Evolutionary conservation across 2,888 invertebrate species (phyloP), one percentile per base, ranked within the genome.

Genomic region (Tenthredo livida): DNA sequence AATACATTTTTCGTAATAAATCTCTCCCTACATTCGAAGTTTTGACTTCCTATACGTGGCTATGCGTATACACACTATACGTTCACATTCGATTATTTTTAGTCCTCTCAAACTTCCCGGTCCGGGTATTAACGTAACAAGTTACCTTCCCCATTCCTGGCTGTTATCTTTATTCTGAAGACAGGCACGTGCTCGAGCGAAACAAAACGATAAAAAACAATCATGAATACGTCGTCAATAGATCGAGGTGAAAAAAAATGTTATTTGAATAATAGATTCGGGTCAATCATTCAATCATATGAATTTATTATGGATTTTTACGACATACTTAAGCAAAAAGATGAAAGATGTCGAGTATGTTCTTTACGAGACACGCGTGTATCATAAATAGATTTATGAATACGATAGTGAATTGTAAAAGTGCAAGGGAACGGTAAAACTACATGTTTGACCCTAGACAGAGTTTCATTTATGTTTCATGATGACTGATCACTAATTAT

Each of bases 81-180:
- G 43, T 73, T 40, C 25, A 73, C 67, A 67, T 33, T 67, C 29
- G 67, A 33, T 73, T 43, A 73, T 73, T 73, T 73, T 43, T 73
- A 40, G 67, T 67, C 67, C 33, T 33, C 33, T 33, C 33, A 33
- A 67, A 67, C 17, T 73, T 73, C 43, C 43, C 72, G 15, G 43
- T 12, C 40, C 72, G 37, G 43, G 40, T 73, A 73, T 70, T 37
- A 70, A 33, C 29, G 70, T 70, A 29, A 70, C 70, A 37, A 70
- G 33, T 37, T 37, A 70, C 17, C 37, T 33, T 29, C 70, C 70
- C 37, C 70, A 33, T 70, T 37, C 37, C 70, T n/a, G 17, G n/a
- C 70, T 70, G 70, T 70, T 70, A 70, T 70, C 33, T n/a, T 37
- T 37, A 33, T 70, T 70, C 70, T 37, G 9, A 70, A 70, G n/a